These are phyloP conservation scores for Arctia plantaginis DNA, from an alignment of 2,888 invertebrate species.

Conservation along the genomic window DNA sequence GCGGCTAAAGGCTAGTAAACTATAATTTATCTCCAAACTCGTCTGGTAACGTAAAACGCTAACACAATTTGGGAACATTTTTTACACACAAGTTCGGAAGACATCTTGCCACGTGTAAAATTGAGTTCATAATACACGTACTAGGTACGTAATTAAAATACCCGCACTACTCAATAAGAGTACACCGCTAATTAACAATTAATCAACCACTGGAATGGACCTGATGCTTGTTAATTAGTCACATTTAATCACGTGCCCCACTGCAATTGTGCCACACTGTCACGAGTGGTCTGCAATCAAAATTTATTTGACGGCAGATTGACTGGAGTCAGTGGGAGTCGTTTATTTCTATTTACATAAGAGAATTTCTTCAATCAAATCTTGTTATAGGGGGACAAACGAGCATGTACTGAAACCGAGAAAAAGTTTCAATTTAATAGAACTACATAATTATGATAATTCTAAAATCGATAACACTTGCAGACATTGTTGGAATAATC, in stretches of 20 bases:
- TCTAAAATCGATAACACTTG: too few relatives aligned
- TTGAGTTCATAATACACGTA: background rate
- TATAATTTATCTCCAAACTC: too few relatives aligned
- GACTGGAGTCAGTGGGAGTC: background rate
- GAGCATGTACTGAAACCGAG: too few relatives aligned
- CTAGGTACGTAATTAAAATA: background rate
- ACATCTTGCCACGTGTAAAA: background rate
- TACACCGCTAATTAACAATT: constrained; percentile 11
- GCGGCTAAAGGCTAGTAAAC: too few relatives aligned
- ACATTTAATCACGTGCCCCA: background rate
- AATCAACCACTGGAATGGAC: constrained; percentile 9
- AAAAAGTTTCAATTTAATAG: too few relatives aligned
- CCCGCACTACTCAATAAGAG: background rate
- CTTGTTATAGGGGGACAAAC: too few relatives aligned
- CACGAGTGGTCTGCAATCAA: background rate
- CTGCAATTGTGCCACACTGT: background rate
- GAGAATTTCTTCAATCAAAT: background rate
- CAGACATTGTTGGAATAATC: too few relatives aligned
- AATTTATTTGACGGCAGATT: constrained; percentile 11
- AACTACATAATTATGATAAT: too few relatives aligned
- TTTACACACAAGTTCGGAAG: background rate
- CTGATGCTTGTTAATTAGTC: constrained; percentile 7
- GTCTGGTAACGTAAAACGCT: too few relatives aligned
- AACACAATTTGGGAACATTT: too few relatives aligned
- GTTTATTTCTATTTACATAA: background rate